phyloP scores from a whole-genome alignment of 2,888 invertebrate genomes.

The Heliconius ethilla region DNA sequence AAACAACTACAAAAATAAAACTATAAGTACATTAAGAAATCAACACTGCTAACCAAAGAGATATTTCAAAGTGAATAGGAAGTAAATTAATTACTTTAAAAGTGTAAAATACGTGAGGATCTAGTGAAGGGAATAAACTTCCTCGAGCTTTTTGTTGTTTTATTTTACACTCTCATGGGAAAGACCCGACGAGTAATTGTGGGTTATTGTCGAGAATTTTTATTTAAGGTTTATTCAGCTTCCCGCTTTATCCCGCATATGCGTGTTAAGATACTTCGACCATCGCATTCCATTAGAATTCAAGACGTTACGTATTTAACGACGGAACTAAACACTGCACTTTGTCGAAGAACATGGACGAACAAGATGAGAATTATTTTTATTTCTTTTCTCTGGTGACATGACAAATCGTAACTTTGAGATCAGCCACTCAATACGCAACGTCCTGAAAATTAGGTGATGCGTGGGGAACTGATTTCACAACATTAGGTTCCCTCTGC shows the following conservation, averaged over 20 bases:
- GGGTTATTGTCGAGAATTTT: not conserved
- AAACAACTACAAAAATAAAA: not conserved
- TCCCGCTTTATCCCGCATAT: not conserved
- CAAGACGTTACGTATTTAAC: too few relatives aligned
- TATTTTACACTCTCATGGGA: not conserved
- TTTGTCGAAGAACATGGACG: too few relatives aligned
- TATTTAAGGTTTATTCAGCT: not conserved
- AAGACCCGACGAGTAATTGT: not conserved
- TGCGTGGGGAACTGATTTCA: not conserved
- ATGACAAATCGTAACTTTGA: not conserved
- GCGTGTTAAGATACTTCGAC: too few relatives aligned
- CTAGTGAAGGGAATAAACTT: not conserved
- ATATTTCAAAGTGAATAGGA: not conserved
- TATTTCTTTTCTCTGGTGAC: not conserved
- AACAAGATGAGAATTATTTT: not conserved
- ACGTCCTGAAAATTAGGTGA: not conserved
- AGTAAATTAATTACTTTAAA: conserved; percentile 12
- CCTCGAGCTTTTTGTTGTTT: not conserved
- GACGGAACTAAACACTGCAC: too few relatives aligned
- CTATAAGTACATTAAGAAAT: not conserved
- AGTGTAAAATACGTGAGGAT: conserved; percentile 6
- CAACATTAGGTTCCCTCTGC: not conserved
- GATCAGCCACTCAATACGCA: not conserved
- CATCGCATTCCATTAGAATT: too few relatives aligned
- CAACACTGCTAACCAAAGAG: not conserved